Percentiles rank a stretch among this genome's conserved stretches.
Conservation (phyloP, 2,888 invertebrate genomes). For the Vannuccia rotundouncinata region DNA sequence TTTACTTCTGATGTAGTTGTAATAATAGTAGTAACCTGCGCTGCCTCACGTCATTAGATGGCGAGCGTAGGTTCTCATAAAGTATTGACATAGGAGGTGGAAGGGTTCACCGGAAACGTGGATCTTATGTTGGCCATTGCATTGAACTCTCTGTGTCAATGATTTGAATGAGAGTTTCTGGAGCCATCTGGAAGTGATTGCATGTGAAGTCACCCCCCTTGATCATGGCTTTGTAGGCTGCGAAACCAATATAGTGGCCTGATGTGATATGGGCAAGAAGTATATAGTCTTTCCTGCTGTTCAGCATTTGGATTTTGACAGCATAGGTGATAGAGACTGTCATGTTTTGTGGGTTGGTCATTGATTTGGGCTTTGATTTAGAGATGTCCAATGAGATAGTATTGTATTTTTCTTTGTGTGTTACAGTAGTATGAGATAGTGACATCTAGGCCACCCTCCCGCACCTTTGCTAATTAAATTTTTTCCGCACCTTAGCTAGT, state of each 20-base stretch:
- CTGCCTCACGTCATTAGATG: not conserved
- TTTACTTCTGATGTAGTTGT: too few relatives aligned
- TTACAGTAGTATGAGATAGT: too few relatives aligned
- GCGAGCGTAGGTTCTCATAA: not conserved
- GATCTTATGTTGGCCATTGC: not conserved
- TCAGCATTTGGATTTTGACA: not conserved
- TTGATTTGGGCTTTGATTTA: not conserved
- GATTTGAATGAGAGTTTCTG: not conserved
- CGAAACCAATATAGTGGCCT: not conserved
- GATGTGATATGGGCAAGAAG: not conserved
- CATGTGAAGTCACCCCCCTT: not conserved
- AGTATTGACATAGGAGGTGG: not conserved
- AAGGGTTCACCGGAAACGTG: not conserved
- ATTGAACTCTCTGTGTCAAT: not conserved
- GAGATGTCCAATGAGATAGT: not conserved
- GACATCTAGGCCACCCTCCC: too few relatives aligned
- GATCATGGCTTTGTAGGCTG: not conserved
- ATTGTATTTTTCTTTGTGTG: not conserved
- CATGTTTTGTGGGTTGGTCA: not conserved
- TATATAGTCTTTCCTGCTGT: too few relatives aligned
- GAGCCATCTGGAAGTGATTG: not conserved
- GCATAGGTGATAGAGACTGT: not conserved
- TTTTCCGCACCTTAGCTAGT: too few relatives aligned
- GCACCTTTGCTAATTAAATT: too few relatives aligned
- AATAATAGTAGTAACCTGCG: not conserved